Base-by-base conservation (phyloP, 2,113 vertebrate species). In the Alaudala cheleensis region DNA sequence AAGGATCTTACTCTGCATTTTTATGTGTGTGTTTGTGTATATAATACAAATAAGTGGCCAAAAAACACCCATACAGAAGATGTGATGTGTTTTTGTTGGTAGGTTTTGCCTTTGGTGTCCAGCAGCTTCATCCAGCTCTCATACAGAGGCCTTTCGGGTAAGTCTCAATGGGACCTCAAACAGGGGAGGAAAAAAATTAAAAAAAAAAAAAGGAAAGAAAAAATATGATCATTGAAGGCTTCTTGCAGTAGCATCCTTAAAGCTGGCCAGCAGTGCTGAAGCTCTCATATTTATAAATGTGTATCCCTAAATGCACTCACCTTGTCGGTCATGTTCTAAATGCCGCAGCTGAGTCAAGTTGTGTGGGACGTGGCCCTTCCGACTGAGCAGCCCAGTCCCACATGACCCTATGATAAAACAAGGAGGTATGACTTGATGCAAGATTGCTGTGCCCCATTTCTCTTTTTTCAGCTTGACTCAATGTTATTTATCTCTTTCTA, bases 71-170 rank as follows among this genome's bases (percentile, higher is more conserved):
- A 74, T 95, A 79, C 29, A 76, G 91, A 97, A 85, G 95, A 93
- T 95, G 49, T 96, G 93, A 73, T 98, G 28, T 98, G 92, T 96
- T 98, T 95, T 95, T 97, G 67, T 96, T 97, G 76, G 34, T 97
- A 99, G 99, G 99, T 97, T 99, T 99, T 98, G 99, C 99, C 89
- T 99, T 99, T 97, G 99, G 99, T 56, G 99, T 99, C 95, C 99
- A 99, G 85, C 99, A 99, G 65, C 99, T 99, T 97, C 99, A 99
- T 97, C 99, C 99, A 58, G 99, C 99, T 64, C 99, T 99, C 96
- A 99, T 99, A 97, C 99, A 99, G 96, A 99, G 99, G 98, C 99
- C 99, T 97, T 99, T 99, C 93, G 99, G 99, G 99, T 99, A 99
- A 98, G 98, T 98, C 53, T 54, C 64, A 89, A 65, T 61, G 80